Evolutionary conservation across 2,888 invertebrate genomes (phyloP).

Genomic region (Ypsolopha scabrella): DNA sequence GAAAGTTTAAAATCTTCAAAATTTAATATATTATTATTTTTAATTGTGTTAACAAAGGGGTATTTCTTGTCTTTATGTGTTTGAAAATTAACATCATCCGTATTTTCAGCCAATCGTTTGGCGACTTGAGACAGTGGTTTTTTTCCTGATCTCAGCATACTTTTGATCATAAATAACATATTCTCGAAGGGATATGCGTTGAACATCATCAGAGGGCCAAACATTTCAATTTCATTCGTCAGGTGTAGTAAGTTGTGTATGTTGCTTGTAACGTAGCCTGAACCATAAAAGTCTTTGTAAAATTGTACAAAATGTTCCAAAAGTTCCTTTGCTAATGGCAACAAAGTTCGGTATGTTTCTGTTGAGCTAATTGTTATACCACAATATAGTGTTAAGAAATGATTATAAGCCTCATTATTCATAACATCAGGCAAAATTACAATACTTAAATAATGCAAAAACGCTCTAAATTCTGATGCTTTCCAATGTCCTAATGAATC

Average conservation of each 20-base stretch:
- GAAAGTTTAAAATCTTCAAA: constrained; percentile 2
- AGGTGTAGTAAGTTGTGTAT: constrained; percentile 14
- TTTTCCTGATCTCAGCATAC: constrained; percentile 7
- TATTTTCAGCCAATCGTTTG: constrained; percentile 7
- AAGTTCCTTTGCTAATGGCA: constrained; percentile 10
- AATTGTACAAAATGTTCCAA: constrained; percentile 11
- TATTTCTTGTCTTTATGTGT: background rate
- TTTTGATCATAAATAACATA: constrained; percentile 5
- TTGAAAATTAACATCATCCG: too few relatives aligned
- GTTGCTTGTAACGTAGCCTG: constrained; percentile 12
- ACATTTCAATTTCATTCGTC: constrained; percentile 9
- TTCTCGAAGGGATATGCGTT: constrained; percentile 8
- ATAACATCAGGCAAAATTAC: constrained; percentile 11
- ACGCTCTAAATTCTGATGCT: constrained; percentile 12
- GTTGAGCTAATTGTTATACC: constrained; percentile 13
- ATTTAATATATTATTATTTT: too few relatives aligned
- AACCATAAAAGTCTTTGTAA: constrained; percentile 10
- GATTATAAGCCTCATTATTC: constrained; percentile 6
- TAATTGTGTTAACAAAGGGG: too few relatives aligned
- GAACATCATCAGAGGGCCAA: constrained; percentile 8
- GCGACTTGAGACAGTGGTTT: constrained; percentile 10
- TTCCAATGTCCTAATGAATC: constrained; percentile 12
- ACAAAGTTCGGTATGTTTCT: constrained; percentile 6
- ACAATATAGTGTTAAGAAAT: constrained; percentile 12
- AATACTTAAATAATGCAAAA: constrained; percentile 13